Evolutionary conservation across 2,888 invertebrate species (phyloP), one percentile per base, ranked within the genome.

Genomic region (Pherbina coryleti): DNA sequence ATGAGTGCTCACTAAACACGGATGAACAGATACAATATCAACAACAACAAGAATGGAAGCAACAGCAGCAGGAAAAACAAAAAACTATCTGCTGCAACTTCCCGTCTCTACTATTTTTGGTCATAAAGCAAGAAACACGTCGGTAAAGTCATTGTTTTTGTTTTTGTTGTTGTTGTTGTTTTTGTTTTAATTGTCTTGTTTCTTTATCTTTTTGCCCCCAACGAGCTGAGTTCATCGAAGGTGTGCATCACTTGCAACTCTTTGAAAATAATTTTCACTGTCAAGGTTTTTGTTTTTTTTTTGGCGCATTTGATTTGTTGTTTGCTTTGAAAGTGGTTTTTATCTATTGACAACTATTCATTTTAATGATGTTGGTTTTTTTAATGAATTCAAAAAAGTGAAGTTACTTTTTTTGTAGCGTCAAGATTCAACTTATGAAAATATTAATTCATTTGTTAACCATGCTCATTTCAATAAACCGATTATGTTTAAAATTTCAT

Each of bases 231-330:
- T 28, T 17, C 17, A 37, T 28, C 49, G 66, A 49, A 66, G 11
- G 22, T 64, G 53, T 62, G 49, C 51, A 64, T 75, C 64, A 62
- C 62, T 64, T 37, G 34, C n/a, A 25, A n/a, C 31, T n/a, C 51
- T 75, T 60, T 74, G 5, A 55, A 55, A 55, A 55, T 55, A 55
- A 55, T 55, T 19, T 55, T 55, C 55, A 55, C 55, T 55, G 55
- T 55, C 55, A 55, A 55, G 55, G 55, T 55, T 73, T 60, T 37
- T 14, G 3, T 60, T 28, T n/a, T 72, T 53, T 72, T 49, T 51
- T 72, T 72, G 3, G 22, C 7, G n/a, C 8, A 72, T 17, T 9
- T 22, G 17, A 55, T 28, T 55, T 14, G n/a, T 34, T 64, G n/a
- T 31, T 31, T 64, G 22, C 5, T 44, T 11, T 44, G 44, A 14